Evolutionary conservation across 30 jellyfish, hydroid and myxozoan genomes (phyloP).

Genomic region (Aurelia sp.): DNA sequence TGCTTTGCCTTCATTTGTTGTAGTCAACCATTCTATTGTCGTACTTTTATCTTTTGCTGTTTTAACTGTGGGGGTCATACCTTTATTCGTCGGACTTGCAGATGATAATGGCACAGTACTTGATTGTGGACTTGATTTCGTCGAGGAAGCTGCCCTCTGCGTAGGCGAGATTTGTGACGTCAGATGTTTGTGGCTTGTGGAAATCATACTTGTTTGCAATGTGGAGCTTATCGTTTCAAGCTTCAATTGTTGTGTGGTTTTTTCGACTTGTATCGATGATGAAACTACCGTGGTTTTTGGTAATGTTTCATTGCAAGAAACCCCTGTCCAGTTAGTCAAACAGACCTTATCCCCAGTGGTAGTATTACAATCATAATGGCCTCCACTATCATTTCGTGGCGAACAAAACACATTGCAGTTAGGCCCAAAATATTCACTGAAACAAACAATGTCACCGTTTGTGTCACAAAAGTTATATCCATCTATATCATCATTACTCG

Average conservation of each 20-base stretch:
- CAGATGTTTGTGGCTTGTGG: no score
- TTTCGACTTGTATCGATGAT: background rate
- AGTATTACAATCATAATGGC: conserved; percentile 41
- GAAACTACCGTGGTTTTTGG: background rate
- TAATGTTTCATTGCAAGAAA: conserved; percentile 26
- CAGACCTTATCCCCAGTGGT: conserved; percentile 39
- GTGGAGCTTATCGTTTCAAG: no score
- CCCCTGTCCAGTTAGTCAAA: conserved; percentile 35
- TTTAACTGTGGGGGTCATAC: background rate
- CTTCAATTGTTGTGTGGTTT: background rate
- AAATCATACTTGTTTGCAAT: no score
- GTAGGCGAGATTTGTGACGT: no score
- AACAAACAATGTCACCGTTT: conserved; percentile 19
- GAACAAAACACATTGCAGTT: conserved; percentile 30
- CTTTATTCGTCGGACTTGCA: background rate
- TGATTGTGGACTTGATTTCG: background rate
- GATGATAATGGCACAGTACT: background rate
- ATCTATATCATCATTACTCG: conserved; percentile 3
- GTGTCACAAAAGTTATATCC: conserved; percentile 19
- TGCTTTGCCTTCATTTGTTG: conserved; percentile 40
- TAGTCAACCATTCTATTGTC: conserved; percentile 36
- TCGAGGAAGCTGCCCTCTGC: no score
- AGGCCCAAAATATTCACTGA: conserved; percentile 32
- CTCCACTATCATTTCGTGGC: conserved; percentile 32
- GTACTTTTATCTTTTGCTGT: background rate